phyloP scores from a whole-genome alignment of 2,797 vertebrate species.

The Melanotaenia parkinsoni region DNA sequence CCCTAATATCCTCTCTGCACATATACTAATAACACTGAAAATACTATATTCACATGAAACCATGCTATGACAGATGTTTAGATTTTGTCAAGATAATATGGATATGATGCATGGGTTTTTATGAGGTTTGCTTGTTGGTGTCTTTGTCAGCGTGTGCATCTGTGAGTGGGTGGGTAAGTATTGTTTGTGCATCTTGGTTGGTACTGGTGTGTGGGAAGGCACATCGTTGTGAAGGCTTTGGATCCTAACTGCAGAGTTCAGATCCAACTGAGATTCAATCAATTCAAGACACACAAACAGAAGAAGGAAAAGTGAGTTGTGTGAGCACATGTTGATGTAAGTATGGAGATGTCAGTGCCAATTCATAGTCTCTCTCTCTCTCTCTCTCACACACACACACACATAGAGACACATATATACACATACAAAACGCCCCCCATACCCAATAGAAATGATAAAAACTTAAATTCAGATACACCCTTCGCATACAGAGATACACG shows the following conservation, averaged over 20 bases:
- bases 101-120: conserved; percentile 78
- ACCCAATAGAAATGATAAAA: conserved; percentile 48
- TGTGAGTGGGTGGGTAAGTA: conserved; percentile 28
- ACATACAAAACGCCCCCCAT: conserved; percentile 42
- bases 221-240: conserved; percentile 50
- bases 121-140: conserved; percentile 67
- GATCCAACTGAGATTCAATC: conserved; percentile 68
- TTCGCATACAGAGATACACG: conserved; percentile 17
- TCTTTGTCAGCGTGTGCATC: conserved; percentile 35
- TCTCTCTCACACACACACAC: conserved; percentile 8
- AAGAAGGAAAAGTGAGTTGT: conserved; percentile 18
- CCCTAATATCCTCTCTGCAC: conserved; percentile 70
- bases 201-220: conserved; percentile 53
- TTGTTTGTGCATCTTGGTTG: conserved; percentile 57
- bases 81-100: conserved; percentile 81
- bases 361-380: conserved; percentile 16
- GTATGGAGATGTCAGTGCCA: conserved; percentile 46
- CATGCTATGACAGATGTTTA: conserved; percentile 77
- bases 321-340: conserved; percentile 17
- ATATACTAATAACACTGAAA: conserved; percentile 58
- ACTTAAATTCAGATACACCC: conserved; percentile 35
- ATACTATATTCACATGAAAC: conserved; percentile 75
- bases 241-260: conserved; percentile 65
- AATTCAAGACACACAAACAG: conserved; percentile 58
- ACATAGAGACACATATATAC: conserved; percentile 10